Evolutionary conservation across 2,888 invertebrate genomes (phyloP), one percentile per base, ranked within the genome.

Genomic region (Eupeodes luniger): DNA sequence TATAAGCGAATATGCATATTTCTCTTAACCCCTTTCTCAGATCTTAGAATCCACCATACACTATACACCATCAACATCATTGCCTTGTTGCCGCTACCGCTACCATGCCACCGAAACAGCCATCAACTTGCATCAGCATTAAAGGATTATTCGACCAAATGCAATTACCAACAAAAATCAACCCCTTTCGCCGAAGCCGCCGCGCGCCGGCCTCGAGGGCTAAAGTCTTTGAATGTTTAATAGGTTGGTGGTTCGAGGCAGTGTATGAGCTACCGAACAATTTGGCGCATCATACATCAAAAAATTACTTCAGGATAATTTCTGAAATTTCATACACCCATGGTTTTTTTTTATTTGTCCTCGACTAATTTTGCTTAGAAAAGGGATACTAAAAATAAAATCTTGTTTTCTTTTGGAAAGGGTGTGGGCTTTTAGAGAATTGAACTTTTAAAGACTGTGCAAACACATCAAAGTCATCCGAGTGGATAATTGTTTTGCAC

Each of bases 91-190:
- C 4, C 36, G 36, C 34, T 5, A 4, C 59, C 27, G 57, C 19
- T 16, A 27, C 27, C 27, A 2, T 19, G 2, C 27, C 7, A 16
- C 67, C 27, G 27, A 59, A 53, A 51, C 47, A 88, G 90, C 91
- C 92, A 91, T 92, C 92, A 92, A 90, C 91, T 91, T 90, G 91
- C 92, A 92, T 92, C 92, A 91, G 93, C 92, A 92, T 93, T 93
- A 93, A 93, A 93, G 93, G 93, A 93, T 93, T 93, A 93, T 91
- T 92, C 92, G 91, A 92, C 92, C 92, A 93, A 93, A 93, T 93
- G 93, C 93, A 93, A 93, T 93, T 93, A 93, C 89, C 88, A 88
- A 59, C 57, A 72, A 59, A 72, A 72, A 59, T 91, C 91, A 91
- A 90, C 91, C 90, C 90, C 89, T 89, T 81, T 87, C 51, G 85